Percentiles rank a stretch among this genome's conserved stretches.
Evolutionary conservation across 2,888 invertebrate species (phyloP).

Genomic region (Oligia fasciuncula): DNA sequence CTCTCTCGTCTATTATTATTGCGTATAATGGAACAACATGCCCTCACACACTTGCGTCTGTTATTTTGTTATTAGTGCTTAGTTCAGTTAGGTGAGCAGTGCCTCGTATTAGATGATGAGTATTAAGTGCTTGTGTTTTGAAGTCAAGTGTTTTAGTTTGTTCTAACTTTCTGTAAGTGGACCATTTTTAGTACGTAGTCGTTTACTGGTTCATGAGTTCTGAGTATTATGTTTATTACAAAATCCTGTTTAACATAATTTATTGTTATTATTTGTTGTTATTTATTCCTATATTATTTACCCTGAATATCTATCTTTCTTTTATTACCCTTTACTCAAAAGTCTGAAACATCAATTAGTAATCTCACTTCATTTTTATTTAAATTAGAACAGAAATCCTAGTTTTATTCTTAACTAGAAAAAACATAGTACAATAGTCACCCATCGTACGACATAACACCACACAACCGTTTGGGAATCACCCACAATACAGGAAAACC

Average conservation of each 20-base stretch:
- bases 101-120: slow-evolving; percentile 25
- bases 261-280: too few relatives aligned
- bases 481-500: neutral
- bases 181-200: neutral
- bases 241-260: neutral
- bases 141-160: slow-evolving; percentile 14
- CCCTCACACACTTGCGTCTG: slow-evolving; percentile 40
- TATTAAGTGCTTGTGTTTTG: slow-evolving; percentile 22
- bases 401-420: neutral
- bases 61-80: slow-evolving; percentile 35
- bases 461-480: neutral
- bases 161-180: neutral
- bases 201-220: neutral
- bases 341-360: neutral
- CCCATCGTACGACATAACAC: neutral
- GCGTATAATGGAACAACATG: slow-evolving; percentile 57
- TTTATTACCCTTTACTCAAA: neutral
- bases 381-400: too few relatives aligned
- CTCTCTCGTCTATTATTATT: slow-evolving; percentile 53
- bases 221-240: neutral
- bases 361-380: neutral
- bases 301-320: neutral
- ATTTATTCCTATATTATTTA: neutral
- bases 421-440: neutral
- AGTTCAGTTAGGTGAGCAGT: slow-evolving; percentile 36